Evolutionary conservation across 2,888 invertebrate genomes (phyloP).

Genomic region (Carcina quercana): DNA sequence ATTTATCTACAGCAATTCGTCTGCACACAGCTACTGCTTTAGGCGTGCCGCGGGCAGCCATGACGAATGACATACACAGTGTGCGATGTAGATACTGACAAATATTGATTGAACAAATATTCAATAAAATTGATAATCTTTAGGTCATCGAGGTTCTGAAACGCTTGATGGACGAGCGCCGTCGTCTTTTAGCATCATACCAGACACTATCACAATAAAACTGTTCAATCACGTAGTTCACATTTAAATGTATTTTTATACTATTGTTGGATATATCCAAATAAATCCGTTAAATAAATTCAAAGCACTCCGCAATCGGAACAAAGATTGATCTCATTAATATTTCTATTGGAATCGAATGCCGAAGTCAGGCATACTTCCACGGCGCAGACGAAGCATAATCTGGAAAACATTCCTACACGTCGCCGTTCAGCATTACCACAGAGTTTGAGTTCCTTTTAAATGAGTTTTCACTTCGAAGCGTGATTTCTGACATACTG

Average conservation of each 20-base stretch:
- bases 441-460: conserved; percentile 37
- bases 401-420: conserved; percentile 54
- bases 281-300: too few relatives aligned
- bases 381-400: conserved; percentile 44
- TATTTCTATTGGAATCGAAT: conserved; percentile 50
- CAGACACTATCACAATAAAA: too few relatives aligned
- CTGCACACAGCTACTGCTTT: conserved; percentile 25
- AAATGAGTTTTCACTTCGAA: conserved; percentile 37
- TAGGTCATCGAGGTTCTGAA: too few relatives aligned
- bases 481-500: conserved; percentile 25
- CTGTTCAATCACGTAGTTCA: too few relatives aligned
- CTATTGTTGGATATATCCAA: too few relatives aligned
- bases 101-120: too few relatives aligned
- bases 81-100: not conserved
- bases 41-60: conserved; percentile 6
- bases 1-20: conserved; percentile 51
- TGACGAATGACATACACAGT: conserved; percentile 3
- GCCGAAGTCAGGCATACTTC: conserved; percentile 54
- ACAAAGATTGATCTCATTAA: conserved; percentile 50
- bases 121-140: too few relatives aligned
- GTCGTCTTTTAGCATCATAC: too few relatives aligned
- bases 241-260: too few relatives aligned
- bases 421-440: conserved; percentile 35
- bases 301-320: conserved; percentile 2
- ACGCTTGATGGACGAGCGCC: too few relatives aligned